phyloP scores from a whole-genome alignment of 2,113 vertebrate genomes.

The Colistium nudipinnis region DNA sequence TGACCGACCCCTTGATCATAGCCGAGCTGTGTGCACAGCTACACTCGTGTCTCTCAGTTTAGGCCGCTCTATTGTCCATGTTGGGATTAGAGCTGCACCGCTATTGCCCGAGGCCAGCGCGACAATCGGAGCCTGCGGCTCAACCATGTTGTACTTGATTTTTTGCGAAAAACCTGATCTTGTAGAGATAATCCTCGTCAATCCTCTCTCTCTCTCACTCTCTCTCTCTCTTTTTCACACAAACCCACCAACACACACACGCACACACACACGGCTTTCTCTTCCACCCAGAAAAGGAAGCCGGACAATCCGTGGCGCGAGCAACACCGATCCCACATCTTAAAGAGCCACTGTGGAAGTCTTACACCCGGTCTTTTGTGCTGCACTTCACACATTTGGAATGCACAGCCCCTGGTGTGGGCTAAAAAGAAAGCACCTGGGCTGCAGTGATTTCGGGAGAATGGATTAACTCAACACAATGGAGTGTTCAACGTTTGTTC shows the following conservation, averaged over 20 bases:
- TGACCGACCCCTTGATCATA: neutral
- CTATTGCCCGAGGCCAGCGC: constrained; percentile 9
- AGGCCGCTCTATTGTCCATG: neutral
- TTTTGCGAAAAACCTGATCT: constrained; percentile 30
- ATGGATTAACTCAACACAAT: constrained; percentile 46
- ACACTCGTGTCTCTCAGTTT: neutral
- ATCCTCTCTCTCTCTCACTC: constrained; percentile 1
- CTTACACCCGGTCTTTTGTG: constrained; percentile 32
- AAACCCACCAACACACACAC: neutral
- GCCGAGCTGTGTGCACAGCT: neutral
- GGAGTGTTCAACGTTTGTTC: constrained; percentile 2
- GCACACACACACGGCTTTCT: neutral
- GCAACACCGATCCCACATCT: too few relatives aligned
- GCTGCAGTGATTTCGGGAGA: constrained; percentile 1
- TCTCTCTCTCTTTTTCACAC: neutral
- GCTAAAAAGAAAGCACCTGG: constrained; percentile 42
- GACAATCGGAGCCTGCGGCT: constrained; percentile 7
- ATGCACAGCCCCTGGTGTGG: constrained; percentile 3
- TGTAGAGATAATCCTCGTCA: constrained; percentile 22
- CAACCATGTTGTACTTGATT: constrained; percentile 14
- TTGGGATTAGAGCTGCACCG: constrained; percentile 14
- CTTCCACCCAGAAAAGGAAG: too few relatives aligned
- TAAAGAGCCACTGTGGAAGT: neutral
- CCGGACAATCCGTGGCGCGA: too few relatives aligned
- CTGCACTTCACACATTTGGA: constrained; percentile 45